Conservation (phyloP, 2,797 vertebrate species). For the Sylvia borin region DNA sequence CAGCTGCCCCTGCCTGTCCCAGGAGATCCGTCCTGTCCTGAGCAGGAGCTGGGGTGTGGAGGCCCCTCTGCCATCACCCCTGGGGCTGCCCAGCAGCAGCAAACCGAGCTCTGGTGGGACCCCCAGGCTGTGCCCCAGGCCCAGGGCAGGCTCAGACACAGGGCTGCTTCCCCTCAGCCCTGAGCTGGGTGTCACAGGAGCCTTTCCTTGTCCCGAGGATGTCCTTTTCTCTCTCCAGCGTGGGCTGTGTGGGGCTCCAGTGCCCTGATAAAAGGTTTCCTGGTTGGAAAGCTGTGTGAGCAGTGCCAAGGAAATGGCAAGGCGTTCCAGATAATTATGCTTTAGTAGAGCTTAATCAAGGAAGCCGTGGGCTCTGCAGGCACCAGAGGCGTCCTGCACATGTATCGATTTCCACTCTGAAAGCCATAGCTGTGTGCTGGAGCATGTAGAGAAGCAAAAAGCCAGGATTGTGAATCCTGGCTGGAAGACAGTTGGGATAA, state of each 20-base stretch:
- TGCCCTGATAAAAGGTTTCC: constrained; percentile 2
- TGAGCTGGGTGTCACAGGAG: neutral
- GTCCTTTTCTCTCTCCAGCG: neutral
- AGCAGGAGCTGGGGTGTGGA: neutral
- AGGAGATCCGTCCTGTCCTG: neutral
- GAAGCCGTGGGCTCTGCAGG: constrained; percentile 37
- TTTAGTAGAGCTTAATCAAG: constrained; percentile 68
- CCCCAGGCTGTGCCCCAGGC: neutral
- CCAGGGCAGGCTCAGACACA: accelerated
- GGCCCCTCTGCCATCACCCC: too few relatives aligned
- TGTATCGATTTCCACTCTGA: constrained; percentile 25
- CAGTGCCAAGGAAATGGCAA: constrained; percentile 63
- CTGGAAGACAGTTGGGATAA: constrained; percentile 11
- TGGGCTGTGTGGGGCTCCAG: neutral
- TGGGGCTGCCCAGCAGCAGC: neutral
- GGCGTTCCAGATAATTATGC: constrained; percentile 62
- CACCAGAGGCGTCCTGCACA: constrained; percentile 46
- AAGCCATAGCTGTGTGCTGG: neutral
- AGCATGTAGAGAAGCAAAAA: neutral
- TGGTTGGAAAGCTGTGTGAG: neutral
- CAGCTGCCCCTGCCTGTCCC: neutral
- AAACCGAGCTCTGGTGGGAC: neutral
- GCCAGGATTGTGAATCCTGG: neutral
- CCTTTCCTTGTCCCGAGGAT: neutral
- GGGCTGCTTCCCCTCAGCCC: neutral